Base-by-base conservation (phyloP, 2,113 vertebrate species). In the Gopherus flavomarginatus region DNA sequence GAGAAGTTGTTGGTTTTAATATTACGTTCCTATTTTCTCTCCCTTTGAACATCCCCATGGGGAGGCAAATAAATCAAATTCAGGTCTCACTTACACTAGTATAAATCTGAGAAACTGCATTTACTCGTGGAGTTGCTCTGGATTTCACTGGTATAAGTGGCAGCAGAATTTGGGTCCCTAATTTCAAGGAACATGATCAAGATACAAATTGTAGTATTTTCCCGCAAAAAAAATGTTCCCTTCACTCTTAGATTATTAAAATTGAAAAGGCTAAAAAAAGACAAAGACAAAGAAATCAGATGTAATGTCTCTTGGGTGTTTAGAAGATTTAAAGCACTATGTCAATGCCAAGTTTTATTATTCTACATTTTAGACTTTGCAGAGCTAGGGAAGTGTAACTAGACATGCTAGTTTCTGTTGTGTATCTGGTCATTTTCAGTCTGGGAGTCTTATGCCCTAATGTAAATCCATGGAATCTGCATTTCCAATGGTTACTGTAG, bases 31-130 rank as follows among this genome's bases (percentile, higher is more conserved):
- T 5, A 44, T 14, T 87, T 72, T 78, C 72, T 86, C 22, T 96
- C 10, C 87, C 93, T 97, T 95, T 95, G 96, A 94, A 91, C 35
- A 72, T 53, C 47, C 42, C n/a, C 69, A 91, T 7, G 72, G 93
- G 81, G 86, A 93, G 92, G 80, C 59, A 54, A 86, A 93, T 90
- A 86, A 83, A 90, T 87, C 95, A 87, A 90, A 85, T 92, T 85
- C 85, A 35, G 92, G 92, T 92, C 77, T 44, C 75, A 12, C 56
- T 49, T 91, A 57, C 69, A 84, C 53, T 10, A 2, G 75, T 87
- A 88, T 89, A 82, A 53, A 86, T 7, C 47, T 93, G 10, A 1
- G 65, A 3, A 13, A 11, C 86, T 42, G 53, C 90, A 77, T 80
- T 82, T 80, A 4, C 83, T 86, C 0, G 57, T 0, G 44, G 21